These are phyloP conservation scores for Monarcha castaneiventris DNA, from an alignment of 2,113 vertebrate genomes.

Conservation along the genomic window DNA sequence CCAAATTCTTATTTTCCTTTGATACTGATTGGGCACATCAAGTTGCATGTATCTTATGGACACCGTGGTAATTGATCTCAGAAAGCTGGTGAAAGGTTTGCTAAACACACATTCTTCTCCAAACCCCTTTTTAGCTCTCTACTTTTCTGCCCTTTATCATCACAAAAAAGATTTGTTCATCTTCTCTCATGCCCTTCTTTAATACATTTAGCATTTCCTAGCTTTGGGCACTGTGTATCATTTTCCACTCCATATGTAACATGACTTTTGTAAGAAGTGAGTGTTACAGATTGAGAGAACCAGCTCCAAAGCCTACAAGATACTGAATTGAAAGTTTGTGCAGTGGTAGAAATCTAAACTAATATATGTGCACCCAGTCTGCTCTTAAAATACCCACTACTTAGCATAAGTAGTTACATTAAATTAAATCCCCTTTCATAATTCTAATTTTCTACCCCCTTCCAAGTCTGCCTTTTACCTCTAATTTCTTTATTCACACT, in stretches of 20 bases:
- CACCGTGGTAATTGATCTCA: slow-evolving; percentile 54
- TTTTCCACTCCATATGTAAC: background rate
- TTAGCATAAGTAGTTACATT: background rate
- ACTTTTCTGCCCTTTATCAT: background rate
- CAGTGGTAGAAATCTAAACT: background rate
- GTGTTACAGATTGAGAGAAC: background rate
- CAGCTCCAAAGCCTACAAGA: background rate
- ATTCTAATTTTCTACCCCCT: background rate
- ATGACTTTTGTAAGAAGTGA: background rate
- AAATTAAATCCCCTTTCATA: background rate
- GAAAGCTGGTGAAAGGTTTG: slow-evolving; percentile 68
- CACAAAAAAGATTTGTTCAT: background rate
- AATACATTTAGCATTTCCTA: background rate
- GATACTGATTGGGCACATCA: slow-evolving; percentile 1
- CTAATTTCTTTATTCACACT: background rate
- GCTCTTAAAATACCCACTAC: background rate
- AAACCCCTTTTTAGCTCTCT: background rate
- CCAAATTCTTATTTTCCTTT: slow-evolving; percentile 16
- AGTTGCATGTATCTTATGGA: slow-evolving; percentile 65
- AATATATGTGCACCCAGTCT: background rate
- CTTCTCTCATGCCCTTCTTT: background rate
- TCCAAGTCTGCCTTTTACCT: background rate
- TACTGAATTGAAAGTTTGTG: background rate
- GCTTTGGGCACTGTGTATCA: too few relatives aligned
- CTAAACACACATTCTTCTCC: background rate